phyloP scores from a whole-genome alignment of 2,797 vertebrate genomes.

The Cirrhinus mrigala region DNA sequence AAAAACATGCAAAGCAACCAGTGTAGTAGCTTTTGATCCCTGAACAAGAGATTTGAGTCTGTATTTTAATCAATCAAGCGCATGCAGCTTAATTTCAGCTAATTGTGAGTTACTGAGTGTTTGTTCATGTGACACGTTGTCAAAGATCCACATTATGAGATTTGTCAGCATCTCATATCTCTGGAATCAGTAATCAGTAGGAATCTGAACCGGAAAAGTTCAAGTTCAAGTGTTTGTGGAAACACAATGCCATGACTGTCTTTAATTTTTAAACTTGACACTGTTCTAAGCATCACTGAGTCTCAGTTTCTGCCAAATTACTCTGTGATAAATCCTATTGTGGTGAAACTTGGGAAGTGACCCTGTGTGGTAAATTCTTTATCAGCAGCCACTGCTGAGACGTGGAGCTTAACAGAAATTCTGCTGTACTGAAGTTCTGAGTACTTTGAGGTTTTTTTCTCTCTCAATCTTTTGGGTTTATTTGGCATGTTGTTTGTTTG shows the following conservation, averaged over 20 bases:
- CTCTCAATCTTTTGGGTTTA: conserved; percentile 55
- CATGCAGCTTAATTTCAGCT: not conserved
- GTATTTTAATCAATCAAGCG: not conserved
- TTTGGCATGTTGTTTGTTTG: conserved; percentile 55
- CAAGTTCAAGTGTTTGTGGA: too few species aligned
- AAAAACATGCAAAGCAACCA: not conserved
- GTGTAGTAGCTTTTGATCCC: not conserved
- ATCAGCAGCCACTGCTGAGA: not conserved
- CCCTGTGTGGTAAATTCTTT: conserved; percentile 9
- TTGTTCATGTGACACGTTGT: not conserved
- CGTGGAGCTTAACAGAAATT: conserved; percentile 1
- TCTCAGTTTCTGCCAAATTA: conserved; percentile 2
- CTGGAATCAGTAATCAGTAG: not conserved
- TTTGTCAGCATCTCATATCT: not conserved
- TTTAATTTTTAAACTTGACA: not conserved
- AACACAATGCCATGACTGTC: not conserved
- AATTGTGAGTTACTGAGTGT: not conserved
- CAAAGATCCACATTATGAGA: not conserved
- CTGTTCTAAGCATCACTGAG: not conserved
- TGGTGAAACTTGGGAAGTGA: conserved; percentile 9
- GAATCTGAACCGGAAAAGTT: not conserved
- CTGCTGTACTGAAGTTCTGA: conserved; percentile 30
- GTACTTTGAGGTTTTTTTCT: conserved; percentile 26
- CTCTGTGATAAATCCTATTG: conserved; percentile 4
- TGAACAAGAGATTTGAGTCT: not conserved